These are phyloP conservation scores for Mactra quadrangularis DNA, from an alignment of 1,140 invertebrate genomes.

Conservation along the genomic window DNA sequence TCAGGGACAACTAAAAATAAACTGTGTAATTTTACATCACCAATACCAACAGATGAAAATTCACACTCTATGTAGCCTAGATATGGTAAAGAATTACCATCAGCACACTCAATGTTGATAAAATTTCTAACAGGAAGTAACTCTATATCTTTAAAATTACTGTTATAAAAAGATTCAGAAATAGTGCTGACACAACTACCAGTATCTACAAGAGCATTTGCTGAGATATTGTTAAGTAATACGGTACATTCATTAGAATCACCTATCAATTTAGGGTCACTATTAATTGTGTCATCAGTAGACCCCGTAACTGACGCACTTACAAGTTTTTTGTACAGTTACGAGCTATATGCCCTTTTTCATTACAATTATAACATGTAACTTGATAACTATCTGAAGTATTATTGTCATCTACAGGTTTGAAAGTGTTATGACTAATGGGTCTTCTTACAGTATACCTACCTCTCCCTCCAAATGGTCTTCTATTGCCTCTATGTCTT, in stretches of 20 bases:
- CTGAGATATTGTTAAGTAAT: background rate
- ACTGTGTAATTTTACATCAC: background rate
- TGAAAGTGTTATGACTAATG: background rate
- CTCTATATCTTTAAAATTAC: conserved; percentile 21
- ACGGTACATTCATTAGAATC: conserved; percentile 8
- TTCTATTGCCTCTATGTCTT: too few relatives aligned
- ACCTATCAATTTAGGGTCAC: conserved; percentile 1
- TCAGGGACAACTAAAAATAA: conserved; percentile 33
- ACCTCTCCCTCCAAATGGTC: conserved; percentile 7
- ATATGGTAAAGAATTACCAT: conserved; percentile 53
- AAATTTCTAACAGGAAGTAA: conserved; percentile 13
- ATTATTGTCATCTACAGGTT: background rate
- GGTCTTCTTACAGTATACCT: background rate
- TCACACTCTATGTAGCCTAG: conserved; percentile 44
- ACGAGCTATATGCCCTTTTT: conserved; percentile 2
- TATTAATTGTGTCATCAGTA: background rate
- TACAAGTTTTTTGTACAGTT: conserved; percentile 22
- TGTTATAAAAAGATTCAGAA: conserved; percentile 34
- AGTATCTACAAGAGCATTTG: conserved; percentile 55
- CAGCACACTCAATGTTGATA: conserved; percentile 40
- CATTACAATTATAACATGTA: conserved; percentile 10
- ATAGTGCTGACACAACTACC: too few relatives aligned
- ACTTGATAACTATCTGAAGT: too few relatives aligned
- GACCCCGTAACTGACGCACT: conserved; percentile 12
- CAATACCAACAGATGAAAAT: background rate